phyloP scores from a whole-genome alignment of 2,113 vertebrate species.

The Nymphicus hollandicus region DNA sequence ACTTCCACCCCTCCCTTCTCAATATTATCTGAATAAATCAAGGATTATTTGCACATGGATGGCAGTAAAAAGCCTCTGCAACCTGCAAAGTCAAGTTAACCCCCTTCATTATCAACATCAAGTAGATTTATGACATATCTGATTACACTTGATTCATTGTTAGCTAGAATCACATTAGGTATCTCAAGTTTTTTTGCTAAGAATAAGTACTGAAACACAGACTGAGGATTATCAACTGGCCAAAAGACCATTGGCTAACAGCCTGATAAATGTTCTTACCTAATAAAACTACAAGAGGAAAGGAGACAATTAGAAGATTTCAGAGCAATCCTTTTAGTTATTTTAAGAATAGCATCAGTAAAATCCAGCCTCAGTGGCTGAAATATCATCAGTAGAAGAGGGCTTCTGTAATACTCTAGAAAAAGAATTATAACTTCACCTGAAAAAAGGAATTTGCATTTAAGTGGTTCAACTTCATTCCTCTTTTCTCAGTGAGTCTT shows the following conservation, averaged over 20 bases:
- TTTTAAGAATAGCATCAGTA: neutral
- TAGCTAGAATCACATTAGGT: neutral
- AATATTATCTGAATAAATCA: constrained; percentile 20
- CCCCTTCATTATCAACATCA: neutral
- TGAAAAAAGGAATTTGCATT: neutral
- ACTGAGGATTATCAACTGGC: neutral
- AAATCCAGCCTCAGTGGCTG: neutral
- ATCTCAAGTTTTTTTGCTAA: neutral
- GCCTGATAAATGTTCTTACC: neutral
- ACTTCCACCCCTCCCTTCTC: neutral
- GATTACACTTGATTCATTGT: neutral
- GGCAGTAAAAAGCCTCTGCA: neutral
- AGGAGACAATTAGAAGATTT: neutral
- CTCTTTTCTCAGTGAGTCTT: neutral
- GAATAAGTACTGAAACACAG: neutral
- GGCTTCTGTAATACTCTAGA: neutral
- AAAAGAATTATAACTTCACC: neutral
- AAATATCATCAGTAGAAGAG: neutral
- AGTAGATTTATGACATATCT: neutral
- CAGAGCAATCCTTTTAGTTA: neutral
- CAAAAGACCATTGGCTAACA: neutral
- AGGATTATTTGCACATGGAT: neutral
- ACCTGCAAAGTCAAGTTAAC: constrained; percentile 1
- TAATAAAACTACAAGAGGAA: neutral
- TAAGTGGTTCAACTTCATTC: neutral